Conservation (phyloP, 2,797 vertebrate species). For the Distichodus sexfasciatus region DNA sequence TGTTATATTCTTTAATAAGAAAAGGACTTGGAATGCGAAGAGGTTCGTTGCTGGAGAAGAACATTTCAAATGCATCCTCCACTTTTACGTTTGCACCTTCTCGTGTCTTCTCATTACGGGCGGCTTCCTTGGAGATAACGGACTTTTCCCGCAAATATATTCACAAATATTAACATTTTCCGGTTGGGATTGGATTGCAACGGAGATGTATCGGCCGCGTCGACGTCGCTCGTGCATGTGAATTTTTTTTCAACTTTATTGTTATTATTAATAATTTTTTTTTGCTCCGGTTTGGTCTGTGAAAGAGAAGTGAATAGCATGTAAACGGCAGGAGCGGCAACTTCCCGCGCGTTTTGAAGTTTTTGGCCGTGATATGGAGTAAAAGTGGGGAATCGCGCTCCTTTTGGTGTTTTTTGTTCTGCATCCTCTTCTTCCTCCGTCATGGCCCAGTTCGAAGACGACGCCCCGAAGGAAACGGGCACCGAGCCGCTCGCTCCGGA, state of each 20-base stretch:
- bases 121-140: no score
- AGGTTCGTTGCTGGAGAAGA: no score
- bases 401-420: slow-evolving; percentile 6
- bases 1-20: no score
- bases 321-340: slow-evolving; percentile 19
- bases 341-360: slow-evolving; percentile 4
- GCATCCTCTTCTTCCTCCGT: slow-evolving; percentile 51
- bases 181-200: background rate
- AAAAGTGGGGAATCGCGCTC: slow-evolving; percentile 53
- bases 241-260: no score
- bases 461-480: slow-evolving; percentile 82
- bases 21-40: no score
- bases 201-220: slow-evolving; percentile 2
- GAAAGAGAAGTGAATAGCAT: slow-evolving; percentile 22
- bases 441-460: slow-evolving; percentile 97
- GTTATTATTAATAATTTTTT: slow-evolving; percentile 24
- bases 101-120: no score
- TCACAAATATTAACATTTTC: no score
- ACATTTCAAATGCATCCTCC: no score
- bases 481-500: slow-evolving; percentile 76
- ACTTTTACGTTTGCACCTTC: no score
- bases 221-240: background rate
- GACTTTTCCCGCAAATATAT: no score
- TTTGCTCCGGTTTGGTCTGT: no score
- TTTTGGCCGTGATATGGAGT: slow-evolving; percentile 53